These are phyloP conservation scores for Epizoanthus stellaris DNA, from an alignment of 92 coral and sea anemone species.

Conservation along the genomic window DNA sequence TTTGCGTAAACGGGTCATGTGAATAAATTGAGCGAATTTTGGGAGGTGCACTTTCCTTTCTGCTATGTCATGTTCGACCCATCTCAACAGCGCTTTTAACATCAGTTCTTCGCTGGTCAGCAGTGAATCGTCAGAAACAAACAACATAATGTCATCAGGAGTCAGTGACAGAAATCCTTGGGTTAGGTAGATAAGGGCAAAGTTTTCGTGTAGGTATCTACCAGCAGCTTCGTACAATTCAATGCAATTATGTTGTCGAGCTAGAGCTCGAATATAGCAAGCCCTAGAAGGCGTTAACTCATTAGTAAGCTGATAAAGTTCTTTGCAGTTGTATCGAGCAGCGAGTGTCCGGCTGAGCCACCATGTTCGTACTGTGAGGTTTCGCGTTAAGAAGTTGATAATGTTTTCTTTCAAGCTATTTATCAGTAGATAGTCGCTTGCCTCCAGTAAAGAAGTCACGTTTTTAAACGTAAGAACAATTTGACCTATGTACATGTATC, in stretches of 20 bases:
- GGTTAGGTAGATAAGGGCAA: neutral
- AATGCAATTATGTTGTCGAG: neutral
- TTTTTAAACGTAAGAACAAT: conserved; percentile 4
- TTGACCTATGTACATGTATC: conserved; percentile 12
- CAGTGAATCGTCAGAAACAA: conserved; percentile 1
- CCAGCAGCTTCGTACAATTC: conserved; percentile 4
- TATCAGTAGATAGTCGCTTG: conserved; percentile 5
- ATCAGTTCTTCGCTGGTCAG: neutral
- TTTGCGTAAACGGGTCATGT: neutral
- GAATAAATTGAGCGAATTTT: neutral
- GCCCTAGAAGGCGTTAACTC: neutral
- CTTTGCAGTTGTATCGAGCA: conserved; percentile 19
- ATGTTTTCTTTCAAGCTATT: conserved; percentile 15
- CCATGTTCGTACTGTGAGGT: conserved; percentile 23
- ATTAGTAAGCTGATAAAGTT: neutral
- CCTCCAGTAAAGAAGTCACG: conserved; percentile 11
- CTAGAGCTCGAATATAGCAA: neutral
- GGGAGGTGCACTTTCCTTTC: neutral
- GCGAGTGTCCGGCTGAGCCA: conserved; percentile 23
- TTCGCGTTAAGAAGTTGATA: neutral
- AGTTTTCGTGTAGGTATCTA: neutral
- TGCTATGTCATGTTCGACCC: conserved; percentile 7
- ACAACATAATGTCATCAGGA: neutral
- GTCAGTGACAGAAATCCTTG: conserved; percentile 20
- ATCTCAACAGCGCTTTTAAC: conserved; percentile 1